These are phyloP conservation scores for Acholoe squamosa DNA, from an alignment of 2,888 invertebrate genomes.

Conservation along the genomic window DNA sequence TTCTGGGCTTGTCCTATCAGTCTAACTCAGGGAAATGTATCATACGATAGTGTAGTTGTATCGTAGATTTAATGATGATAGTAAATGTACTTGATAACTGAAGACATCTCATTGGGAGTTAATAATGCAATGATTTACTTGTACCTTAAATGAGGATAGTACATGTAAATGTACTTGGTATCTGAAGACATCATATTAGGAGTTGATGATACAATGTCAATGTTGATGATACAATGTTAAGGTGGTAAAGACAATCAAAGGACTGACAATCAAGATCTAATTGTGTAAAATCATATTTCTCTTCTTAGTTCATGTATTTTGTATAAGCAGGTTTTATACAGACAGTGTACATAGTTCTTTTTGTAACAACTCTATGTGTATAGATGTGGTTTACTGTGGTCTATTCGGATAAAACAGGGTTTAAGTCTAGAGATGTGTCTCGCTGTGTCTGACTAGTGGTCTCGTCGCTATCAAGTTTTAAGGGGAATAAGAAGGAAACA, in stretches of 20 bases:
- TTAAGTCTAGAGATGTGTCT: conserved; percentile 20
- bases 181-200: background rate
- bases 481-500: background rate
- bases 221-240: too few species aligned
- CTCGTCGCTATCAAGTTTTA: background rate
- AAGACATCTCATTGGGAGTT: background rate
- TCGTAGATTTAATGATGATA: background rate
- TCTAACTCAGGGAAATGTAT: conserved; percentile 33
- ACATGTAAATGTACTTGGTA: background rate
- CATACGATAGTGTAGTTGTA: background rate
- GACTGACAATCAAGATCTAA: too few species aligned
- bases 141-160: background rate
- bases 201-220: background rate
- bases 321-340: background rate
- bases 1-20: background rate
- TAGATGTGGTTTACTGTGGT: conserved; percentile 18
- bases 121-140: background rate
- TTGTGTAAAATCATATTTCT: background rate
- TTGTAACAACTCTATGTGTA: background rate
- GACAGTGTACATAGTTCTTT: background rate
- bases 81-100: background rate
- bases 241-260: too few species aligned
- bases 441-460: background rate
- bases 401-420: conserved; percentile 52
- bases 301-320: background rate